phyloP scores from a whole-genome alignment of 2,888 invertebrate genomes.

The Mesorhabditis belari region DNA sequence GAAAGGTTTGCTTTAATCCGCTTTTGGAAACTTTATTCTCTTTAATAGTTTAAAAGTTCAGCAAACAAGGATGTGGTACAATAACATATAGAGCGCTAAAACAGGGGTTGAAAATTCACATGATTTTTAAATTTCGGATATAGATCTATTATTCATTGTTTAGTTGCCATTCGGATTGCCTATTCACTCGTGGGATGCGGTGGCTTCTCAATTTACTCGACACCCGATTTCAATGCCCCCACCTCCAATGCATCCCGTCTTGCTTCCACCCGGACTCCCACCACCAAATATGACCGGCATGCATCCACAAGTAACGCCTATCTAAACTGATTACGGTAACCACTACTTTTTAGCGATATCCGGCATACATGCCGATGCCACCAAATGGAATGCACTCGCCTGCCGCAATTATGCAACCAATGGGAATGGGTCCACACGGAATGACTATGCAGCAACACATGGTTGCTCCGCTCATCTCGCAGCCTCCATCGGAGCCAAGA shows the following conservation, averaged over 20 bases:
- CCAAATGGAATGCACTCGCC: not conserved
- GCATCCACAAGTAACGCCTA: too few species aligned
- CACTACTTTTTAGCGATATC: slow-evolving; percentile 7
- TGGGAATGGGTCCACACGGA: slow-evolving; percentile 9
- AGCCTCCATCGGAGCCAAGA: slow-evolving; percentile 23
- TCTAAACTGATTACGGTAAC: too few species aligned
- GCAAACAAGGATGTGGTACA: too few species aligned
- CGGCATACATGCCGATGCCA: not conserved
- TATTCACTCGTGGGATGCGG: not conserved
- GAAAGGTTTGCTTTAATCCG: too few species aligned
- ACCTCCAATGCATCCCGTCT: not conserved
- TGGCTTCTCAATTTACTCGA: too few species aligned
- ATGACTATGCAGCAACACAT: slow-evolving; percentile 8
- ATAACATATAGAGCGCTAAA: too few species aligned
- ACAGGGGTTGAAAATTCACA: too few species aligned
- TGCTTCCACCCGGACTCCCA: not conserved
- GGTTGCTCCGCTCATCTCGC: slow-evolving; percentile 13
- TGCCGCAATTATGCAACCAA: slow-evolving; percentile 5
- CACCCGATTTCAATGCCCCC: too few species aligned
- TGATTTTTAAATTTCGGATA: too few species aligned
- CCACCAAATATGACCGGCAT: too few species aligned
- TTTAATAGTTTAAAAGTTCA: too few species aligned
- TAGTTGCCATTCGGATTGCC: not conserved
- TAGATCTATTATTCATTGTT: not conserved
- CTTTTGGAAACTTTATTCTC: too few species aligned